Evolutionary conservation across 2,113 vertebrate species (phyloP), one percentile per base, ranked within the genome.

Genomic region (Globicephala melas): DNA sequence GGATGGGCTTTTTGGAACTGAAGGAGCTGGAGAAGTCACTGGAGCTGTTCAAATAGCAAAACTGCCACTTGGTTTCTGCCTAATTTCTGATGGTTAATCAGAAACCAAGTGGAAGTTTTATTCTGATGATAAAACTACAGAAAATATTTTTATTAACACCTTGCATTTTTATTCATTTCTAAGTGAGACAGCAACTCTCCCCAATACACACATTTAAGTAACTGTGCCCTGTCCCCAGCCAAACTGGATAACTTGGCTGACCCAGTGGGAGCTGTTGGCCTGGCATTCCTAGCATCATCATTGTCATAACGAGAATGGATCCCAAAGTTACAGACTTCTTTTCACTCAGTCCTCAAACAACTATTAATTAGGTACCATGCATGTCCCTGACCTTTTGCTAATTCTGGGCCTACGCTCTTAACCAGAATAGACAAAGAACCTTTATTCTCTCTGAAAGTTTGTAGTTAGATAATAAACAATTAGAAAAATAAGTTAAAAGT

Each of bases 141-240:
- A 70, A 60, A 44, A 14, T 33, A 55, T 23, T 95, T 76, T 71
- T 81, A 71, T 63, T 47, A 90, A 67, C 15, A 9, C 11, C 3
- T 74, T 73, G 67, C 7, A 31, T 80, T 80, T 62, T 25, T 26
- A 70, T 50, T 70, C 38, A 80, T 36, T 47, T 94, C 73, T 28
- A 90, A 90, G 17, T 31, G 70, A 67, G 36, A 83, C 44, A 31
- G 58, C 5, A 47, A 36, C 53, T 67, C 23, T 36, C 25, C 15
- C 47, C 20, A 18, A 28, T 31, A 53, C 55, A 33, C 11, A 68
- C 18, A 7, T 70, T 80, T 65, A 38, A 26, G 47, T 50, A 68
- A 50, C 44, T 55, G 1, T 4, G 15, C 33, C 15, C 9, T 8
- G 5, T 4, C 9, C 17, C 11, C 3, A 53, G 1, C 21, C 2